Conservation (phyloP, 2,797 vertebrate species). For the Pseudochromis fuscus region DNA sequence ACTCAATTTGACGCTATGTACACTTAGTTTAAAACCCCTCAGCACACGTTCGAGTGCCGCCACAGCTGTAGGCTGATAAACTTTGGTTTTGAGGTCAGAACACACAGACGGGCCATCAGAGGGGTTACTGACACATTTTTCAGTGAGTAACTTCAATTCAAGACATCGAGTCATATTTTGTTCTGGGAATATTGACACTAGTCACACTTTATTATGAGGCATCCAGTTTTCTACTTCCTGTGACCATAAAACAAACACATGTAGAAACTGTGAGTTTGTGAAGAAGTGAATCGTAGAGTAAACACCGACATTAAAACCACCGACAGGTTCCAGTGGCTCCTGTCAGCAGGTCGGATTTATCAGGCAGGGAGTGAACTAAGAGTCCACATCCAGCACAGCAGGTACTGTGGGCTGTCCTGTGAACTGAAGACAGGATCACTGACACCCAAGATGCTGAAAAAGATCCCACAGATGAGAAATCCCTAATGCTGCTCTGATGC, state of each 20-base stretch:
- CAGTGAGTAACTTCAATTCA: background rate
- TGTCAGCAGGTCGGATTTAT: too few relatives aligned
- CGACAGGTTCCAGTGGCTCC: too few relatives aligned
- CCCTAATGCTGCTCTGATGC: too few relatives aligned
- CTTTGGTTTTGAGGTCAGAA: background rate
- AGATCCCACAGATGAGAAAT: too few relatives aligned
- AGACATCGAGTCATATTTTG: background rate
- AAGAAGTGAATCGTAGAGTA: slow-evolving; percentile 1
- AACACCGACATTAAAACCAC: too few relatives aligned
- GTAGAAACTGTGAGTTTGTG: background rate
- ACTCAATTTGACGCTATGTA: slow-evolving; percentile 69
- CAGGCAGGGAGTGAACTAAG: too few relatives aligned
- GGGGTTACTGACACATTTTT: background rate
- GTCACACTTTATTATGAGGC: background rate
- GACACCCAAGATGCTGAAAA: too few relatives aligned
- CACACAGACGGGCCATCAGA: background rate
- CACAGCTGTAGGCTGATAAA: background rate
- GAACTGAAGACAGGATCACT: too few relatives aligned
- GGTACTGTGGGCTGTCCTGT: too few relatives aligned
- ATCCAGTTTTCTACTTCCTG: background rate
- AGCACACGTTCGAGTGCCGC: background rate
- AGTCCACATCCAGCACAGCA: too few relatives aligned
- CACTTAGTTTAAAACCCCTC: slow-evolving; percentile 41
- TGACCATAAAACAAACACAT: background rate
- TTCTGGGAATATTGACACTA: background rate